A percentile compares a stretch with the other conserved stretches of the same genome.
phyloP scores from a whole-genome alignment of 2,888 invertebrate genomes.

The Mythimna loreyi region DNA sequence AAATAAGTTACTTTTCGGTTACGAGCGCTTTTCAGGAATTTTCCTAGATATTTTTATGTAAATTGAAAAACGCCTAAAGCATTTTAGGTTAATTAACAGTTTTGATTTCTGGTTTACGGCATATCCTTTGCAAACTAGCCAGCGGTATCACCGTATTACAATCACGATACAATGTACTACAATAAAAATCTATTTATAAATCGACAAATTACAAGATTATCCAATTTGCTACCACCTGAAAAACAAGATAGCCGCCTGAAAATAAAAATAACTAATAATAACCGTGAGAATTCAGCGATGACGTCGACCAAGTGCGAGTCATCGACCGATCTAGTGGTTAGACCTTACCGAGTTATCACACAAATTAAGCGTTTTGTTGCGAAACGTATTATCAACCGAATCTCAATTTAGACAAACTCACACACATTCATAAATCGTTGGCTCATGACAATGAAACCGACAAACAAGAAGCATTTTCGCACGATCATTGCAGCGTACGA shows the following conservation, averaged over 20 bases:
- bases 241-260: slow-evolving; percentile 20
- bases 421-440: slow-evolving; percentile 76
- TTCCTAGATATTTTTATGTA: too few relatives aligned
- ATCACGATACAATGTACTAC: not conserved
- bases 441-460: slow-evolving; percentile 83
- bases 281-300: slow-evolving; percentile 51
- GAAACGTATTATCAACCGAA: slow-evolving; percentile 77
- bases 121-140: not conserved
- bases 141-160: not conserved
- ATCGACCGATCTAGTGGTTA: slow-evolving; percentile 62
- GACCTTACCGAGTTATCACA: slow-evolving; percentile 55
- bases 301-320: slow-evolving; percentile 45
- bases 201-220: slow-evolving; percentile 33
- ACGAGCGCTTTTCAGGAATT: too few relatives aligned
- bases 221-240: slow-evolving; percentile 29
- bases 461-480: slow-evolving; percentile 82
- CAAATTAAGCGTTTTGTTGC: slow-evolving; percentile 72
- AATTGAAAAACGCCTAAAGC: too few relatives aligned
- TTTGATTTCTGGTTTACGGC: not conserved
- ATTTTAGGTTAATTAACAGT: too few relatives aligned
- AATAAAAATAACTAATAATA: slow-evolving; percentile 30
- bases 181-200: slow-evolving; percentile 33
- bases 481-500: slow-evolving; percentile 78
- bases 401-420: slow-evolving; percentile 73
- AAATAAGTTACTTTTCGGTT: too few relatives aligned